Conservation (phyloP, 2,797 vertebrate genomes). For the Poeciliopsis paucimaculata region DNA sequence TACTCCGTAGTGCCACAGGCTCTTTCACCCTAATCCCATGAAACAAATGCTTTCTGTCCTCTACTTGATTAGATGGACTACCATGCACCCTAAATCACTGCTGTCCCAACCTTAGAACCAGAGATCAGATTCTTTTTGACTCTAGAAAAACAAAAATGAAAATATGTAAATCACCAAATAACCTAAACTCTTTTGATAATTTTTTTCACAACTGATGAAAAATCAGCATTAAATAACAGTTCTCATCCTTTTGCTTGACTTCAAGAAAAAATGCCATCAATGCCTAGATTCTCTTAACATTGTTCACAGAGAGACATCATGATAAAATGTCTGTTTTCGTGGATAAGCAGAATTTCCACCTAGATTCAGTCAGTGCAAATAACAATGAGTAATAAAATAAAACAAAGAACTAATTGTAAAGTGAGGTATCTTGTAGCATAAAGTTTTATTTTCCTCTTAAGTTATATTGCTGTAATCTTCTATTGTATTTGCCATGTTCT, state of each 20-base stretch:
- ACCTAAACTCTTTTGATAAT: neutral
- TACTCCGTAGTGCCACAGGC: conserved; percentile 11
- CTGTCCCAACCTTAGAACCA: neutral
- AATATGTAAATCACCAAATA: neutral
- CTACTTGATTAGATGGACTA: conserved; percentile 18
- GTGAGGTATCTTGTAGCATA: no score
- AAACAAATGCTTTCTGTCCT: conserved; percentile 46
- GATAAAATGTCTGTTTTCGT: no score
- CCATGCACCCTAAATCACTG: conserved; percentile 15
- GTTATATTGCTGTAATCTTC: no score
- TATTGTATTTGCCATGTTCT: no score
- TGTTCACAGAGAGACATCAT: no score
- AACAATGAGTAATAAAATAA: no score
- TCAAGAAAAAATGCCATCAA: neutral
- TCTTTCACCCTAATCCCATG: conserved; percentile 37
- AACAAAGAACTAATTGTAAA: no score
- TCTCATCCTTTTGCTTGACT: neutral
- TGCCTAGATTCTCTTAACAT: neutral
- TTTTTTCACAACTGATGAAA: neutral
- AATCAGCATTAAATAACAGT: neutral
- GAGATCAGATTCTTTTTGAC: neutral
- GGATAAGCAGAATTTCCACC: no score
- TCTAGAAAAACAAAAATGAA: neutral
- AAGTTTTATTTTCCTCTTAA: no score
- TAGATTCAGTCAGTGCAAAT: no score